These are phyloP conservation scores for Solenopsis invicta DNA, from an alignment of 1,140 invertebrate genomes.

Conservation along the genomic window DNA sequence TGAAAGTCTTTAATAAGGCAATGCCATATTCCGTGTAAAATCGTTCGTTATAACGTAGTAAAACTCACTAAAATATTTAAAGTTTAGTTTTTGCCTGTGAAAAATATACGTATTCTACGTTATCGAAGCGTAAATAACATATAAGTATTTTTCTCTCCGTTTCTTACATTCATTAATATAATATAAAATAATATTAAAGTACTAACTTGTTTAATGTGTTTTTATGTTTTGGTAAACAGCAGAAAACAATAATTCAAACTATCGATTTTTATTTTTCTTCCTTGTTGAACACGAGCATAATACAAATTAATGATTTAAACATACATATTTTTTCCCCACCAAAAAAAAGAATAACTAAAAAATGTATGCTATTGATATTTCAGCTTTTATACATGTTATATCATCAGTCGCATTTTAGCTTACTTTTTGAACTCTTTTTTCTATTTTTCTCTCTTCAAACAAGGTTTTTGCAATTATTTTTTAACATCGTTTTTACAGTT, in stretches of 20 bases:
- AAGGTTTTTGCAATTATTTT: not conserved
- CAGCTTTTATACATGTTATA: not conserved
- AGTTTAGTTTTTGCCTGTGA: not conserved
- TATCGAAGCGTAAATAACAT: not conserved
- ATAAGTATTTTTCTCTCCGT: not conserved
- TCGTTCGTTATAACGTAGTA: not conserved
- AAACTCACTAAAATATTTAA: not conserved
- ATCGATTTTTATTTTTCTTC: not conserved
- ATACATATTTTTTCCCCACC: not conserved
- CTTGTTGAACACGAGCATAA: not conserved
- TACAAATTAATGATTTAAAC: constrained; percentile 24
- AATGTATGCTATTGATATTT: not conserved
- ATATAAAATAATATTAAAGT: not conserved
- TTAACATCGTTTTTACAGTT: not conserved
- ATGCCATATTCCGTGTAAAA: constrained; percentile 24
- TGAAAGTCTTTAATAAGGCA: constrained; percentile 41
- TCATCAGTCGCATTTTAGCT: not conserved
- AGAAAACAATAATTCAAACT: not conserved
- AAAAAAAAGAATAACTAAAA: not conserved
- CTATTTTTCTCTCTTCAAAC: not conserved
- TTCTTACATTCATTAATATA: not conserved
- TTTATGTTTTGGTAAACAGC: not conserved
- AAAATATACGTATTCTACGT: not conserved
- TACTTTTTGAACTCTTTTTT: not conserved
- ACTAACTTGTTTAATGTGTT: not conserved